Evolutionary conservation across 1,140 invertebrate genomes (phyloP).

Genomic region (Atta cephalotes): DNA sequence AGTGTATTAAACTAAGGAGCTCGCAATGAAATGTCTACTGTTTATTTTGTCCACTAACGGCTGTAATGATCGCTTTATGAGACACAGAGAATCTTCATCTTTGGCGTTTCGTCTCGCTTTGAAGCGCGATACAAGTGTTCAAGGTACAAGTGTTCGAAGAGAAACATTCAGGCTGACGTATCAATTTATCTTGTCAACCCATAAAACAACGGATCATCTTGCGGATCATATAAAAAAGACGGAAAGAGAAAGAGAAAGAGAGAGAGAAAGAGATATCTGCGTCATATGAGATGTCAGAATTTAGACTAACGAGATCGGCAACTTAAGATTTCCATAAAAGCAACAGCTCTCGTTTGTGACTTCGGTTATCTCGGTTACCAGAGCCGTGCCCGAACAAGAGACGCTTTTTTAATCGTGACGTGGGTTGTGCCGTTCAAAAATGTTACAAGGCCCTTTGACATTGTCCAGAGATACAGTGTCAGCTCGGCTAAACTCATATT

Average conservation of each 20-base stretch:
- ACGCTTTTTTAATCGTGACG: constrained; percentile 53
- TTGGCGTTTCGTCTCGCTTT: constrained; percentile 30
- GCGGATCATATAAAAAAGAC: neutral
- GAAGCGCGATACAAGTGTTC: constrained; percentile 20
- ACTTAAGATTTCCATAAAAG: constrained; percentile 65
- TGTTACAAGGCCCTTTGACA: constrained; percentile 55
- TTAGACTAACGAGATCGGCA: constrained; percentile 35
- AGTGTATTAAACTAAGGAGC: constrained; percentile 34
- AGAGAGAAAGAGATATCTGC: constrained; percentile 8
- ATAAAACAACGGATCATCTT: constrained; percentile 39
- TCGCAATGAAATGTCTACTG: constrained; percentile 6
- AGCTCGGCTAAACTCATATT: constrained; percentile 44
- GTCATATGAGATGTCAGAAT: constrained; percentile 48
- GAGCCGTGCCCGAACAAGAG: constrained; percentile 64
- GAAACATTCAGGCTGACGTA: constrained; percentile 43
- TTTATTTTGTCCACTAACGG: neutral
- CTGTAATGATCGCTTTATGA: constrained; percentile 27
- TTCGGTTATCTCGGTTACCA: constrained; percentile 66
- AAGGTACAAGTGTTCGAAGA: constrained; percentile 1
- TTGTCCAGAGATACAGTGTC: constrained; percentile 62
- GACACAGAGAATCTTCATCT: constrained; percentile 36
- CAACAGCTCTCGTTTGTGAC: constrained; percentile 44
- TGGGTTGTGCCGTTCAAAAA: constrained; percentile 43
- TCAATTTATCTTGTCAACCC: constrained; percentile 40
- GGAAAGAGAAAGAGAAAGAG: neutral